These are phyloP conservation scores for Mirounga angustirostris DNA, from an alignment of 2,113 vertebrate genomes.

Conservation along the genomic window DNA sequence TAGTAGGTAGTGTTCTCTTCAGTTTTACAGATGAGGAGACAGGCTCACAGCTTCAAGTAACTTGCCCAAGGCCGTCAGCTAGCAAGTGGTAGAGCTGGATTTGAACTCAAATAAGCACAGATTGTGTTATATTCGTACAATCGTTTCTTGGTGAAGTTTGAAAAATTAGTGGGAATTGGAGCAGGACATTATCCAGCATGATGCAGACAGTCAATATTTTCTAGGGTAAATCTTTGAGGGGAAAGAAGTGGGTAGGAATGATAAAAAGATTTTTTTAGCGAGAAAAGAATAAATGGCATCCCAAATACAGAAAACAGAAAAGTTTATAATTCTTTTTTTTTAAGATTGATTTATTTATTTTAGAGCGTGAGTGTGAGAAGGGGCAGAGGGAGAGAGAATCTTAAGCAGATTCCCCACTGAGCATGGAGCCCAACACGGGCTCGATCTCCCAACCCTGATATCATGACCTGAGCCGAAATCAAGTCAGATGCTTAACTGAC, in stretches of 20 bases:
- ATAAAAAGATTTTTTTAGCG: not conserved
- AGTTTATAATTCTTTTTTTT: not conserved
- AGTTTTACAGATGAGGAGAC: not conserved
- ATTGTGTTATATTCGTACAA: not conserved
- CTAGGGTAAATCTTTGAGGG: not conserved
- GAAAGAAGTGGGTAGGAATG: not conserved
- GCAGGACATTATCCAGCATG: not conserved
- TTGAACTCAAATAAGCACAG: not conserved
- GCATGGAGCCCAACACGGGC: not conserved
- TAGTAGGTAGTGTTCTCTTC: not conserved
- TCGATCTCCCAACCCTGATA: not conserved
- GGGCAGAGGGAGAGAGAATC: not conserved
- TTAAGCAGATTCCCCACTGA: not conserved
- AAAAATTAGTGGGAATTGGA: not conserved
- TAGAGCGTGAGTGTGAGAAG: not conserved
- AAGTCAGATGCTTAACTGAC: not conserved
- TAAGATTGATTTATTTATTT: not conserved
- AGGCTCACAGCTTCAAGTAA: not conserved
- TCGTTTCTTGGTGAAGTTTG: conserved; percentile 1
- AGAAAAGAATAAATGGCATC: not conserved
- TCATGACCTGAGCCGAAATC: too few relatives aligned
- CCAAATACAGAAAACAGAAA: not conserved
- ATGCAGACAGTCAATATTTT: not conserved
- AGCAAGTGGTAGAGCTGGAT: not conserved
- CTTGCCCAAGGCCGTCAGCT: too few relatives aligned